Conservation (phyloP, 2,113 vertebrate genomes). For the Halcyon malimbica region DNA sequence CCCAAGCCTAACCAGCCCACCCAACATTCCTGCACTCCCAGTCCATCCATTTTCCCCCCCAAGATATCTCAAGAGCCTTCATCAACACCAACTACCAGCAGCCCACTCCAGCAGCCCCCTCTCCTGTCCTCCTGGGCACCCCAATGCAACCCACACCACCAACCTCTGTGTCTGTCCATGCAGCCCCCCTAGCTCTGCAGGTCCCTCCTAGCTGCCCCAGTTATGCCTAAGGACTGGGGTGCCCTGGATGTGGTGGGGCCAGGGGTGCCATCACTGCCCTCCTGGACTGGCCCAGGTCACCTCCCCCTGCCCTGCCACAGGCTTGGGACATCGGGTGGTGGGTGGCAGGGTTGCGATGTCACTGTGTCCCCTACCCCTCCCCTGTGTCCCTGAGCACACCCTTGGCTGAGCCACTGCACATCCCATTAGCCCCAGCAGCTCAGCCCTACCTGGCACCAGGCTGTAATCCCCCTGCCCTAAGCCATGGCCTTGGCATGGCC, state of each 20-base stretch:
- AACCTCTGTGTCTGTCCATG: not conserved
- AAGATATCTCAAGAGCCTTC: not conserved
- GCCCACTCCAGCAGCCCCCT: rapidly evolving
- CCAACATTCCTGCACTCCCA: not conserved
- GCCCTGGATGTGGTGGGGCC: not conserved
- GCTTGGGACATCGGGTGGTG: not conserved
- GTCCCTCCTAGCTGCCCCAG: not conserved
- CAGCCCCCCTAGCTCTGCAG: too few relatives aligned
- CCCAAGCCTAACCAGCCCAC: not conserved
- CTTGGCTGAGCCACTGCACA: not conserved
- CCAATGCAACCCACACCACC: not conserved
- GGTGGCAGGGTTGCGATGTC: rapidly evolving
- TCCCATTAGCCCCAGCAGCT: not conserved
- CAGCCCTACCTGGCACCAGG: not conserved
- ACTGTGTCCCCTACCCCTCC: not conserved
- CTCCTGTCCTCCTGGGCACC: not conserved
- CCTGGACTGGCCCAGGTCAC: not conserved
- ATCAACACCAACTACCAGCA: not conserved
- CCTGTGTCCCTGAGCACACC: not conserved
- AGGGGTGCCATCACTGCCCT: not conserved
- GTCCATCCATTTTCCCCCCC: too few relatives aligned
- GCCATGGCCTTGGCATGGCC: rapidly evolving
- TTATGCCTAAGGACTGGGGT: not conserved
- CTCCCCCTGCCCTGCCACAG: not conserved
- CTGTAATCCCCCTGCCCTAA: not conserved